Evolutionary conservation across 2,113 vertebrate species (phyloP).

Genomic region (Rhinoptilus africanus): DNA sequence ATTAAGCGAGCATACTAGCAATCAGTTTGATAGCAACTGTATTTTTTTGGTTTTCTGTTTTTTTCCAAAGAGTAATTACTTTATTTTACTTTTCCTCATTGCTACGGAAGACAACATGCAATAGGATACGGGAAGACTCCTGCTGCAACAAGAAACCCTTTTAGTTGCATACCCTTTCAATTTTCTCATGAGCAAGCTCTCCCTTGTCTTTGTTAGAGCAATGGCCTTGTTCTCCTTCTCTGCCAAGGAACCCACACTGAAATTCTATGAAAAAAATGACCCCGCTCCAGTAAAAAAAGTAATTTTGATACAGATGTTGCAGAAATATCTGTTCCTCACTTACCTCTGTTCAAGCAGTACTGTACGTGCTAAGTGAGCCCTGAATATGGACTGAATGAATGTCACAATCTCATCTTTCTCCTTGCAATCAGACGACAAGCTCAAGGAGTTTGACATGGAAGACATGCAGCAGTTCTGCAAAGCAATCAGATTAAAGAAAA

Average conservation of each 20-base stretch:
- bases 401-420: slow-evolving; percentile 64
- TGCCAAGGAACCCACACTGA: neutral
- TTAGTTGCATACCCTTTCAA: neutral
- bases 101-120: neutral
- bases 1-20: neutral
- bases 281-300: neutral
- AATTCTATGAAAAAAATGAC: neutral
- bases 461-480: slow-evolving; percentile 55
- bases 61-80: neutral
- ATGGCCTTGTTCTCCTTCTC: neutral
- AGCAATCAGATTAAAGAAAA: neutral
- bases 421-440: neutral
- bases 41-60: neutral
- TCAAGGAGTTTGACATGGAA: neutral
- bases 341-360: slow-evolving; percentile 71
- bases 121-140: neutral
- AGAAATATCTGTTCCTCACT: neutral
- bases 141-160: neutral
- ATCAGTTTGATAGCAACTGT: neutral
- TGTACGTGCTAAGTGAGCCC: slow-evolving; percentile 81
- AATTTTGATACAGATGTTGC: neutral
- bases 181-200: neutral
- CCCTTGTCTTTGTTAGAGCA: neutral
- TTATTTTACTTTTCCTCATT: neutral
- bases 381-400: slow-evolving; percentile 82